Percentiles rank a stretch among this genome's conserved stretches.
phyloP scores from a whole-genome alignment of 1,140 invertebrate species.

The Bombus pascuorum region DNA sequence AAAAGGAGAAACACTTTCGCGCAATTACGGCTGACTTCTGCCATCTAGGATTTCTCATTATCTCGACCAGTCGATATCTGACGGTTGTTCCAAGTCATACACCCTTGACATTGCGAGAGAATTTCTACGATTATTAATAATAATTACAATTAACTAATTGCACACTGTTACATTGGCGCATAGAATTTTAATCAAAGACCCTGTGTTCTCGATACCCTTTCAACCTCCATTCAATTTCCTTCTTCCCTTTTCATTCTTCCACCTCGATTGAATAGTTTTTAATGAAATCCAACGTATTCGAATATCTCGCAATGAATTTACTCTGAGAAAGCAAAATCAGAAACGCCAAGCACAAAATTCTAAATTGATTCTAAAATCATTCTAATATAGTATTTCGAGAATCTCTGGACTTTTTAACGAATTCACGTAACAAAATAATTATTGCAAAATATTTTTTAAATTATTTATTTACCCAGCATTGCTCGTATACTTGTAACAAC shows the following conservation, averaged over 20 bases:
- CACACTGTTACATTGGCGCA: too few species aligned
- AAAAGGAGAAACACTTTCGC: conserved; percentile 52
- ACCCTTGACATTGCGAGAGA: neutral
- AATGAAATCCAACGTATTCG: neutral
- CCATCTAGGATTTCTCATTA: conserved; percentile 53
- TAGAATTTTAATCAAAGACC: neutral
- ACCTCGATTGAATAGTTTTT: neutral
- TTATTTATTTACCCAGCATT: neutral
- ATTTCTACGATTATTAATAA: neutral
- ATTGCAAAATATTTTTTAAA: rapidly evolving
- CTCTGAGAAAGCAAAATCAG: too few species aligned
- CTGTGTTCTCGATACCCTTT: neutral
- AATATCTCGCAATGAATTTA: too few species aligned
- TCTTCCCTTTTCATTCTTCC: neutral
- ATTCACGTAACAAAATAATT: neutral
- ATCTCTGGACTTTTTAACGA: neutral
- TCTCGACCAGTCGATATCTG: conserved; percentile 28
- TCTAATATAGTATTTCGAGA: neutral
- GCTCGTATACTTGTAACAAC: neutral
- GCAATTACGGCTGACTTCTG: conserved; percentile 47
- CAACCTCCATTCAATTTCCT: too few species aligned
- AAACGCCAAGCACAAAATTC: too few species aligned
- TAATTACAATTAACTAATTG: neutral
- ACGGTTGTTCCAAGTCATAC: neutral
- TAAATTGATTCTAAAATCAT: too few species aligned